A percentile compares a stretch with the other conserved stretches of the same genome.
phyloP scores from a whole-genome alignment of 2,113 vertebrate genomes.

The Hypanus sabinus region DNA sequence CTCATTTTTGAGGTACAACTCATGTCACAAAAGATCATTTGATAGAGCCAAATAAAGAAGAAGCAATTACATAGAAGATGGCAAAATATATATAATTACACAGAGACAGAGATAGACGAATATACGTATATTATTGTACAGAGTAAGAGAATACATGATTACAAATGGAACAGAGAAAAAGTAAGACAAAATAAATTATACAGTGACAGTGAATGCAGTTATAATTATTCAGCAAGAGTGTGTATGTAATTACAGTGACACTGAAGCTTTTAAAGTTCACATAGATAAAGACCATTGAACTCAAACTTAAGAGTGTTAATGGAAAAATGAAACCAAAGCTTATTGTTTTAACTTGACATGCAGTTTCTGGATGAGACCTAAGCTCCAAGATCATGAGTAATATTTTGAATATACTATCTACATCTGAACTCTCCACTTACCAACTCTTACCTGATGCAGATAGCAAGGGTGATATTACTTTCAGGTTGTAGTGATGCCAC shows the following conservation, averaged over 20 bases:
- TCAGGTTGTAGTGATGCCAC: background rate
- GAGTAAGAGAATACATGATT: constrained; percentile 16
- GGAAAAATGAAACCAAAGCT: background rate
- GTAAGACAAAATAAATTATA: constrained; percentile 18
- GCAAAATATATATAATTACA: background rate
- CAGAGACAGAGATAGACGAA: background rate
- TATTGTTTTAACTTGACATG: background rate
- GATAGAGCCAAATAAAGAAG: background rate
- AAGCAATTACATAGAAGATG: background rate
- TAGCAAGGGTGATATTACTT: background rate
- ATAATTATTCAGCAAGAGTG: background rate
- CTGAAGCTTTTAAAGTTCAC: background rate
- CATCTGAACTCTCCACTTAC: background rate
- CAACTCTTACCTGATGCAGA: constrained; percentile 2
- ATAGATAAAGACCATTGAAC: background rate
- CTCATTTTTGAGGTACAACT: background rate
- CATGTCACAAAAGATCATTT: background rate
- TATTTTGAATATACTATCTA: background rate
- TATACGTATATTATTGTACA: constrained; percentile 9
- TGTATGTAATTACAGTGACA: constrained; percentile 7
- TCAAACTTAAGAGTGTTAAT: background rate
- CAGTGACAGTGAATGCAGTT: background rate
- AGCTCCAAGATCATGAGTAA: background rate
- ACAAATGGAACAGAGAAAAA: background rate
- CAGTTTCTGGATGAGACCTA: background rate